Conservation (phyloP, 2,113 vertebrate genomes). For the Chionodraco myersi region DNA sequence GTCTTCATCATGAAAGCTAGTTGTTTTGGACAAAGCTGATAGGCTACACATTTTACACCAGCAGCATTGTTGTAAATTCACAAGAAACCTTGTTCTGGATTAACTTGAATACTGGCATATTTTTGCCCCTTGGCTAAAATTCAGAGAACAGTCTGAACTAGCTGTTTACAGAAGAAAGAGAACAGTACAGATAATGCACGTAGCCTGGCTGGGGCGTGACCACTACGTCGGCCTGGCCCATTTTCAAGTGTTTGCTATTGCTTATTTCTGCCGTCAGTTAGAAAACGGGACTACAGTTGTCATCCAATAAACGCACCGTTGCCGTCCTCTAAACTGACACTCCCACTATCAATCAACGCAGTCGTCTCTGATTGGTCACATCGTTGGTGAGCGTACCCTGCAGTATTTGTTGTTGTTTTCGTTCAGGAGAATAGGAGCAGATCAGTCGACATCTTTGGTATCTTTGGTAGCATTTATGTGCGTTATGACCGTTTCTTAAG, state of each 20-base stretch:
- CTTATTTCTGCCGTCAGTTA: not conserved
- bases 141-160: not conserved
- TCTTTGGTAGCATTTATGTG: not conserved
- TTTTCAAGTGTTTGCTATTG: conserved; percentile 48
- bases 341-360: not conserved
- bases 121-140: too few species aligned
- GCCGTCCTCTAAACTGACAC: conserved; percentile 6
- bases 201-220: conserved; percentile 27
- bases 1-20: not conserved
- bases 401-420: conserved; percentile 81
- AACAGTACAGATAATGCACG: conserved; percentile 43
- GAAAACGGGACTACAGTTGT: not conserved
- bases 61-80: not conserved
- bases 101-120: not conserved
- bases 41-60: too few species aligned
- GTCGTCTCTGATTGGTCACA: conserved; percentile 60
- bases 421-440: conserved; percentile 41
- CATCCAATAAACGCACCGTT: conserved; percentile 57
- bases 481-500: not conserved
- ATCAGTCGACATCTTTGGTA: conserved; percentile 80
- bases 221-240: not conserved
- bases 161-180: conserved; percentile 42
- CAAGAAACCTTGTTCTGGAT: not conserved
- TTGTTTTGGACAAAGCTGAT: not conserved
- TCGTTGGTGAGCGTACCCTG: not conserved